Evolutionary conservation across 2,888 invertebrate species (phyloP), one percentile per base, ranked within the genome.

Genomic region (Morpho deidamia): DNA sequence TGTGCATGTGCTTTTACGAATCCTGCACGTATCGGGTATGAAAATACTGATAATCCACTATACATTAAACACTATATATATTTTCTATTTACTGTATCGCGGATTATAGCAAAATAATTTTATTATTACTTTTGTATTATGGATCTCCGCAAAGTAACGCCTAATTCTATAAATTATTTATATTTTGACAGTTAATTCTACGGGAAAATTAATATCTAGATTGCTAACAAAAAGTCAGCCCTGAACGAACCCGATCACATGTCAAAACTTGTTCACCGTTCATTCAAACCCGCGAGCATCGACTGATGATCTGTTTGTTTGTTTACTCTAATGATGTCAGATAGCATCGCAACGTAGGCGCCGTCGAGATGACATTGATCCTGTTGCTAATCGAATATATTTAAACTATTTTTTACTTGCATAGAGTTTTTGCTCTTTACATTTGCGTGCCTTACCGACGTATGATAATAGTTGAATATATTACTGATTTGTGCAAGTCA

Each of bases 261-360:
- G 44, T 42, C 51, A 48, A 45, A 44, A 51, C 44, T 49, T 44
- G 43, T 37, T 48, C 44, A 43, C 32, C 63, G 39, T 39, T 74
- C 78, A 81, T 83, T 83, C 81, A 82, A 63, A 70, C 72, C 82
- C 77, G 65, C 61, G 54, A 55, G 55, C 65, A 61, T 62, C 53
- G 56, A 54, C 60, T 60, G 63, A 63, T 10, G 39, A 59, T 66
- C 57, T 55, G 44, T 48, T 50, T 54, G 56, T 49, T 51, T 32
- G 41, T 55, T 56, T 43, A 44, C 43, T 53, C 49, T 58, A 58
- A 59, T 56, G 50, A 55, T 58, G 46, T 46, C 45, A 42, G 41
- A 56, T 44, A 23, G 32, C 9, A 51, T 35, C 45, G 9, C 35
- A 12, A 37, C 42, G 37, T 39, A 45, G 47, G 51, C 51, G 53